Evolutionary conservation across 2,113 vertebrate species (phyloP), one percentile per base, ranked within the genome.

Genomic region (Agapornis roseicollis): DNA sequence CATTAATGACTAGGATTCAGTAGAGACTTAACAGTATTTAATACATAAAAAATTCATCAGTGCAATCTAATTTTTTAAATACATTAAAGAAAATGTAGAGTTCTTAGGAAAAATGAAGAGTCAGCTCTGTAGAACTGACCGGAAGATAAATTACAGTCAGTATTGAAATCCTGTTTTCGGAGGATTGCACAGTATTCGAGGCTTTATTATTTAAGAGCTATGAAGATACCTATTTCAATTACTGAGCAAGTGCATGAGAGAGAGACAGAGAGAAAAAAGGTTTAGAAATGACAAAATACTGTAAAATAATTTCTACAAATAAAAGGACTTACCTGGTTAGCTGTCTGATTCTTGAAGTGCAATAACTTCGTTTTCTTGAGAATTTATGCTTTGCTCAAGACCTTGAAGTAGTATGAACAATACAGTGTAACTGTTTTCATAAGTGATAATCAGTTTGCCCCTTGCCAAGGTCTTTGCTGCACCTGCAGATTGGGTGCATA

Each of bases 321-420:
- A 56, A 55, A 24, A 35, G 33, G 84, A 63, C 98, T 98, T 98
- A 99, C 99, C 98, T 89, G 16, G 53, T 86, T 52, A n/a, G 33
- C 93, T 56, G 91, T 92, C 97, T 85, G 97, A 80, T 66, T 70
- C 83, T 96, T 65, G 97, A 91, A 96, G 87, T 91, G 85, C 89
- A 71, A 46, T 44, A 63, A 65, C 50, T 91, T 90, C 74, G 47
- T 94, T 97, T 96, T 60, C 98, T 46, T 85, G 96, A 50, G 94
- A 98, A 98, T 99, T 99, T 99, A 99, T 99, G 95, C 97, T 93
- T 94, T 88, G 90, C 74, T 96, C 55, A 96, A 98, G 99, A 99
- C 99, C 99, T 99, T 99, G 99, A 99, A 97, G 98, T 98, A 97
- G 95, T 96, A 97, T 97, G 97, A 98, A 96, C 96, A 97, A 98